Evolutionary conservation across 2,888 invertebrate genomes (phyloP), one percentile per base, ranked within the genome.

Genomic region (Dasypogon diadema): DNA sequence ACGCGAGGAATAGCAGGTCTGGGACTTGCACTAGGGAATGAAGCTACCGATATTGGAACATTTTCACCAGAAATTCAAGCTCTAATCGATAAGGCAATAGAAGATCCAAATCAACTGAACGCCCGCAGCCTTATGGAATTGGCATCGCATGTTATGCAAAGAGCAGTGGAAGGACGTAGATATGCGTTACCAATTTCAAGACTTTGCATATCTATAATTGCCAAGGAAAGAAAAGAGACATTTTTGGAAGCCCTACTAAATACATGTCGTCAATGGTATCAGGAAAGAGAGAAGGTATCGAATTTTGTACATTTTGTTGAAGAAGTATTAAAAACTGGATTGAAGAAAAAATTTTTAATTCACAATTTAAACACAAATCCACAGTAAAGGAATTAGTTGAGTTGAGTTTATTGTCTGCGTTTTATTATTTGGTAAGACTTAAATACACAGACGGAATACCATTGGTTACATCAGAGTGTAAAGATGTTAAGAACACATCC

Each of bases 261-360:
- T 86, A 94, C 93, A 48, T 95, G 95, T 85, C 93, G 95, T 85
- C 95, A 95, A 86, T 93, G 92, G 92, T 96, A 94, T 87, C 94
- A 94, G 85, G 95, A 96, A 86, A 87, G 93, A 42, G 92, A 92
- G 80, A 91, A 91, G 85, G 88, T 91, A 81, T 48, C 18, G 12
- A 26, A 1, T 24, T 37, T 37, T 6, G 0, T 42, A n/a, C 12
- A 12, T 12, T 1, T 42, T 42, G 6, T 42, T 12, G 42, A 12
- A 12, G 10, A 12, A 42, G 42, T 42, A 6, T n/a, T n/a, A n/a
- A n/a, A n/a, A n/a, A n/a, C n/a, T n/a, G n/a, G n/a, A n/a, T n/a
- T n/a, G n/a, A n/a, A n/a, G n/a, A n/a, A n/a, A n/a, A n/a, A n/a
- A n/a, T n/a, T n/a, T n/a, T n/a, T n/a, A n/a, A n/a, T n/a, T n/a